Conservation (phyloP, 2,113 vertebrate species). For the Hippocampus guttulatus region DNA sequence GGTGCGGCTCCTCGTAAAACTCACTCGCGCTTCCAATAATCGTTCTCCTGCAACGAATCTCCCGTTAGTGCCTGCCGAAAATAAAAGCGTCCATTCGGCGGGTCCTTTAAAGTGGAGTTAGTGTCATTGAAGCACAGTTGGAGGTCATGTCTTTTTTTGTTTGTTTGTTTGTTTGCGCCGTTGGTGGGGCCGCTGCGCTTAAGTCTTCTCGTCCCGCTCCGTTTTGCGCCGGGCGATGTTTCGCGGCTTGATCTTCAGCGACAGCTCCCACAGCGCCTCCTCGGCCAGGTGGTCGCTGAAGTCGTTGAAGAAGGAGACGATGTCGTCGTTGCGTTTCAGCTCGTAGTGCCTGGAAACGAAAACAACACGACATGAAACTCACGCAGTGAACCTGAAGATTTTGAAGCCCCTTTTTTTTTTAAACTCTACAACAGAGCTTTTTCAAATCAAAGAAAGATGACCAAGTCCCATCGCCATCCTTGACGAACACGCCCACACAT, state of each 20-base stretch:
- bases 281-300: conserved; percentile 98
- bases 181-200: conserved; percentile 41
- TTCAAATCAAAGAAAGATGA: not conserved
- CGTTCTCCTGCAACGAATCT: conserved; percentile 29
- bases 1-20: conserved; percentile 54
- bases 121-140: conserved; percentile 65
- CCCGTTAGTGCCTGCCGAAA: conserved; percentile 47
- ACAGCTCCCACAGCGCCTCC: conserved; percentile 97
- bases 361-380: not conserved
- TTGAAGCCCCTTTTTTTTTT: too few species aligned
- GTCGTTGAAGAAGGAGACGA: conserved; percentile 96
- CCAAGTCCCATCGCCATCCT: too few species aligned
- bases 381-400: too few species aligned
- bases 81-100: conserved; percentile 42
- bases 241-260: conserved; percentile 94
- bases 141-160: conserved; percentile 45
- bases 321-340: conserved; percentile 91
- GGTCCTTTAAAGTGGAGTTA: conserved; percentile 69
- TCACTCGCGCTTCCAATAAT: conserved; percentile 37
- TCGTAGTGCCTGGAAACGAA: conserved; percentile 86
- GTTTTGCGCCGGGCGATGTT: conserved; percentile 90
- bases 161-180: not conserved
- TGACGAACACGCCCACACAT: too few species aligned
- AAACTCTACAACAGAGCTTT: too few species aligned
- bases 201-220: conserved; percentile 94